Conservation (phyloP, 2,113 vertebrate species). For the Pantherophis guttatus region DNA sequence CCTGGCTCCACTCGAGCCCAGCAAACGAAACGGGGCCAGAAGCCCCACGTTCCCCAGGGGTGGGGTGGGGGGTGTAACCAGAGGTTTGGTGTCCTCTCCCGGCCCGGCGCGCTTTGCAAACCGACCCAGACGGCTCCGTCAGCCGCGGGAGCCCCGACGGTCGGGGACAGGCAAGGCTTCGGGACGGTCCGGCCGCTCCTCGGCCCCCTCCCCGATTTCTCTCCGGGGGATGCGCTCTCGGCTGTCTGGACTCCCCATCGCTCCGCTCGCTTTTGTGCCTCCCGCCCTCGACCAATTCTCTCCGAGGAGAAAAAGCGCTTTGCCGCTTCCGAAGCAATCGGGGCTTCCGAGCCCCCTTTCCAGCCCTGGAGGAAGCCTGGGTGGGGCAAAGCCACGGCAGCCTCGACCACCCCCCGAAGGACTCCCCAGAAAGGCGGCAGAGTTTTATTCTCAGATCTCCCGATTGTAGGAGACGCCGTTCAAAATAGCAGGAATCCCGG, state of each 20-base stretch:
- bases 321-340: no score
- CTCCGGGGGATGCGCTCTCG: neutral
- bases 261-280: neutral
- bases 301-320: neutral
- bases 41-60: neutral
- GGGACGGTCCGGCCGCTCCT: neutral
- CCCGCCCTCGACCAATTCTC: accelerated
- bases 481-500: neutral
- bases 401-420: neutral
- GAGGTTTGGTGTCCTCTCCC: neutral
- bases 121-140: neutral
- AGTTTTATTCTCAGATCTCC: neutral
- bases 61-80: neutral
- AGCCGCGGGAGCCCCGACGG: neutral
- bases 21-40: neutral
- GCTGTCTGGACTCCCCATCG: neutral
- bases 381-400: no score
- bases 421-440: neutral
- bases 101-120: neutral
- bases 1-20: neutral
- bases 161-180: neutral
- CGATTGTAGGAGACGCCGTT: neutral
- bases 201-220: neutral
- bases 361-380: no score
- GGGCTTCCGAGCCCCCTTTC: no score